These are phyloP conservation scores for Bacillus rossius DNA, from an alignment of 1,140 invertebrate genomes.

Conservation along the genomic window DNA sequence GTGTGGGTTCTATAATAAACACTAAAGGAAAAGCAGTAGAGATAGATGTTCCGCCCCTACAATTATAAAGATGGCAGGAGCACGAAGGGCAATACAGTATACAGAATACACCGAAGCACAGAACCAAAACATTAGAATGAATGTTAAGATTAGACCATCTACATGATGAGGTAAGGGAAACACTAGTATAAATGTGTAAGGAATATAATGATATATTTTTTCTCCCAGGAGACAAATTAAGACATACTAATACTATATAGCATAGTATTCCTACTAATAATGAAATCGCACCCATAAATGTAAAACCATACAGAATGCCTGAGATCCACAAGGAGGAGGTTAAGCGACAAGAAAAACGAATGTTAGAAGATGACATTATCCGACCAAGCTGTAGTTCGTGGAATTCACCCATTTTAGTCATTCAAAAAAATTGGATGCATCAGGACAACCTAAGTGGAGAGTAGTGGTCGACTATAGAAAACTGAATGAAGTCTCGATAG, in stretches of 20 bases:
- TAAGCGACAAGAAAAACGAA: conserved; percentile 2
- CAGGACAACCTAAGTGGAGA: conserved; percentile 8
- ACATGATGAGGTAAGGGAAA: conserved; percentile 4
- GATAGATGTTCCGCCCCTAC: too few species aligned
- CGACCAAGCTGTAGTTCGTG: neutral
- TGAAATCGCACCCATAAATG: neutral
- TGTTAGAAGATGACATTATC: conserved; percentile 12
- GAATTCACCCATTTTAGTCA: conserved; percentile 6
- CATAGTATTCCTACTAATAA: conserved; percentile 2
- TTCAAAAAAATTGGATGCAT: conserved; percentile 13
- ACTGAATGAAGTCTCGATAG: conserved; percentile 36
- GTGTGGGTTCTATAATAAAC: too few species aligned
- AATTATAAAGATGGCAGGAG: too few species aligned
- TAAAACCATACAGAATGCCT: conserved; percentile 8
- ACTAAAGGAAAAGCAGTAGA: too few species aligned
- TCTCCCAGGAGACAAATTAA: conserved; percentile 5
- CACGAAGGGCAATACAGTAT: too few species aligned
- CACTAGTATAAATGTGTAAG: conserved; percentile 1
- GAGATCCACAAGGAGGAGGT: conserved; percentile 8
- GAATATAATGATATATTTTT: conserved; percentile 13
- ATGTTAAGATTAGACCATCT: conserved; percentile 4
- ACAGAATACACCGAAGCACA: too few species aligned
- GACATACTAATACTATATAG: neutral
- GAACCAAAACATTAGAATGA: too few species aligned
- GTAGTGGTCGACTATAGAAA: conserved; percentile 39